Percentiles rank a stretch among this genome's conserved stretches.
These are phyloP conservation scores for Syngnathus rostellatus DNA, from an alignment of 2,797 vertebrate genomes.

Conservation along the genomic window DNA sequence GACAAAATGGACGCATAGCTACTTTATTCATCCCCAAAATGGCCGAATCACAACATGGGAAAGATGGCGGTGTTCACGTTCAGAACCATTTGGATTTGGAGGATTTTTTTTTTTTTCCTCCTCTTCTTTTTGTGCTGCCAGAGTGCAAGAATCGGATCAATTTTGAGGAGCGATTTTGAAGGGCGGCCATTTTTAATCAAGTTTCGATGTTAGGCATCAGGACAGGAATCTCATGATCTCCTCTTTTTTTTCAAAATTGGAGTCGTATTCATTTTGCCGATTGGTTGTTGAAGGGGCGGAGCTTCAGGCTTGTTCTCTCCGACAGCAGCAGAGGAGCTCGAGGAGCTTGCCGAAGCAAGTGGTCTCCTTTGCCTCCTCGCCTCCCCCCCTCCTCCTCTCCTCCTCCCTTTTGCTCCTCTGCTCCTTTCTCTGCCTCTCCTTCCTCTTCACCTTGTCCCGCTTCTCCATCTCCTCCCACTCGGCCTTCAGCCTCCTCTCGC, in stretches of 20 bases:
- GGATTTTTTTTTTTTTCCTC: too few relatives aligned
- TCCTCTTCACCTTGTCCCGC: slow-evolving; percentile 1
- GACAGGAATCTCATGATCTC: too few relatives aligned
- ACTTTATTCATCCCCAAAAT: not conserved
- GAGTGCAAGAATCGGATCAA: not conserved
- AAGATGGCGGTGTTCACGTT: not conserved
- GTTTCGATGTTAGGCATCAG: too few relatives aligned
- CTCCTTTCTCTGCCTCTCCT: not conserved
- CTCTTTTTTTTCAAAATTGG: not conserved
- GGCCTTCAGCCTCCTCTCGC: slow-evolving; percentile 4
- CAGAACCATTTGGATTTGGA: not conserved
- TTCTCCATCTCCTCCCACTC: slow-evolving; percentile 7
- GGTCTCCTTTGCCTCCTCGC: not conserved
- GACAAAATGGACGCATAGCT: not conserved
- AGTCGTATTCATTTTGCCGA: not conserved
- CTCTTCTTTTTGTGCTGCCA: too few relatives aligned
- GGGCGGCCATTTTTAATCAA: too few relatives aligned
- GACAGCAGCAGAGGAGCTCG: not conserved
- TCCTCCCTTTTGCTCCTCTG: not conserved
- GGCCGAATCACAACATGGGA: not conserved
- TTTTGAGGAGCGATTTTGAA: too few relatives aligned
- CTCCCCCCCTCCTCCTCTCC: not conserved
- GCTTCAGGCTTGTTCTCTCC: not conserved
- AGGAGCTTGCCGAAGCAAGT: too few relatives aligned
- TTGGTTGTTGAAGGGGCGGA: not conserved